These are phyloP conservation scores for Nomada hirtipes DNA, from an alignment of 2,888 invertebrate genomes.

Conservation along the genomic window DNA sequence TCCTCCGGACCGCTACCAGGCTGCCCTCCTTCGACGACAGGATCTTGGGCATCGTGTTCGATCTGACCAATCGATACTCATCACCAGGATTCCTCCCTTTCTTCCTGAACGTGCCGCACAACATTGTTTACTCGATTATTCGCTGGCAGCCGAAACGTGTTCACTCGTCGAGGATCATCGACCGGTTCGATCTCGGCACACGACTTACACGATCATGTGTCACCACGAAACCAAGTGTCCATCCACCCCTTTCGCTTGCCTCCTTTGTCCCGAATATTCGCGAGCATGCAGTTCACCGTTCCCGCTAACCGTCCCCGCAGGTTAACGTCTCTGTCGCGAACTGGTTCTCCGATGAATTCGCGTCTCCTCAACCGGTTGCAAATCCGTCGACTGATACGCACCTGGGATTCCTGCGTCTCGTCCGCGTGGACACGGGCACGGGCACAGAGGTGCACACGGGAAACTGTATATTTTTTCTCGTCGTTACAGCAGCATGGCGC, in stretches of 20 bases:
- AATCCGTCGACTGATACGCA: conserved; percentile 49
- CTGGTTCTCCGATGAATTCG: conserved; percentile 7
- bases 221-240: neutral
- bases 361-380: conserved; percentile 17
- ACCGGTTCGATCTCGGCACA: neutral
- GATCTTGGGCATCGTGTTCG: conserved; percentile 73
- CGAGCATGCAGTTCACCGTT: neutral
- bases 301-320: conserved; percentile 3
- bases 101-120: conserved; percentile 80
- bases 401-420: conserved; percentile 54
- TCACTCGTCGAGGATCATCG: conserved; percentile 33
- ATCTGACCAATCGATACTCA: conserved; percentile 79
- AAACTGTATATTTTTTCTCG: conserved; percentile 64
- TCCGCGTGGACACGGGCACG: conserved; percentile 14
- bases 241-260: neutral
- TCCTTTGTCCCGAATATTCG: neutral
- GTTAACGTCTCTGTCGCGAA: conserved; percentile 11
- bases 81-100: conserved; percentile 75
- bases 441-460: conserved; percentile 10
- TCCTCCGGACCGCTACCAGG: conserved; percentile 64
- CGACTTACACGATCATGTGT: conserved; percentile 1
- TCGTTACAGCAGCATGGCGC: conserved; percentile 76
- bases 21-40: conserved; percentile 70
- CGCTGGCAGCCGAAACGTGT: conserved; percentile 1
- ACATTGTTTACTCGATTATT: conserved; percentile 67